phyloP scores from a whole-genome alignment of 2,888 invertebrate genomes.

The Nudaria mundana region DNA sequence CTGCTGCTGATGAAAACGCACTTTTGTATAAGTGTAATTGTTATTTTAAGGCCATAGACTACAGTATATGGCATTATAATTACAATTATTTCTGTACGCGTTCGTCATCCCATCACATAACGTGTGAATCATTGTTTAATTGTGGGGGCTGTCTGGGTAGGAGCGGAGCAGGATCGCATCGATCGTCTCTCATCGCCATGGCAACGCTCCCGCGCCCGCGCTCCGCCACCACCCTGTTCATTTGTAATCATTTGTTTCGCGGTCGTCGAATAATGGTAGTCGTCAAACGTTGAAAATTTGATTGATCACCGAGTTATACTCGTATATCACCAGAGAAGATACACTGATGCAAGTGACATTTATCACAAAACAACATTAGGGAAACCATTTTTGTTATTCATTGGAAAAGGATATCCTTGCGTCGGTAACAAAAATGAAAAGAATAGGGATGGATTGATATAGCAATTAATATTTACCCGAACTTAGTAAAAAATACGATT shows the following conservation, averaged over 20 bases:
- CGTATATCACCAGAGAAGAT: slow-evolving; percentile 33
- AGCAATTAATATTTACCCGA: too few relatives aligned
- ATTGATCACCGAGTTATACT: slow-evolving; percentile 59
- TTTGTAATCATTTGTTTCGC: slow-evolving; percentile 81
- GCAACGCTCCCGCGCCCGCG: slow-evolving; percentile 49
- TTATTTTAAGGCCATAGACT: too few relatives aligned
- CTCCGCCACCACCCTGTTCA: slow-evolving; percentile 59
- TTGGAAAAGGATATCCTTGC: slow-evolving; percentile 4
- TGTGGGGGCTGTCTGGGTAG: slow-evolving; percentile 53
- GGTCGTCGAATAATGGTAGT: slow-evolving; percentile 69
- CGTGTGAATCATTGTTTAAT: slow-evolving; percentile 78
- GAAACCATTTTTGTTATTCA: slow-evolving; percentile 5
- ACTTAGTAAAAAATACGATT: too few relatives aligned
- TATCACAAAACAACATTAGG: slow-evolving; percentile 24
- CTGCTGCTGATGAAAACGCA: too few relatives aligned
- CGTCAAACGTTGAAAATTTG: slow-evolving; percentile 69
- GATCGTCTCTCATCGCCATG: slow-evolving; percentile 75
- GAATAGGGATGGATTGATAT: too few relatives aligned
- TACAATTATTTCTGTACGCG: slow-evolving; percentile 38
- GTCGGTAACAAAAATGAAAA: background rate
- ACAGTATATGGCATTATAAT: slow-evolving; percentile 1
- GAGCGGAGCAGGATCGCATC: slow-evolving; percentile 55
- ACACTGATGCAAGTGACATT: slow-evolving; percentile 36
- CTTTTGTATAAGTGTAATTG: too few relatives aligned
- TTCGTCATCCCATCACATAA: slow-evolving; percentile 59